Evolutionary conservation across 2,888 invertebrate genomes (phyloP).

Genomic region (Griposia aprilina): DNA sequence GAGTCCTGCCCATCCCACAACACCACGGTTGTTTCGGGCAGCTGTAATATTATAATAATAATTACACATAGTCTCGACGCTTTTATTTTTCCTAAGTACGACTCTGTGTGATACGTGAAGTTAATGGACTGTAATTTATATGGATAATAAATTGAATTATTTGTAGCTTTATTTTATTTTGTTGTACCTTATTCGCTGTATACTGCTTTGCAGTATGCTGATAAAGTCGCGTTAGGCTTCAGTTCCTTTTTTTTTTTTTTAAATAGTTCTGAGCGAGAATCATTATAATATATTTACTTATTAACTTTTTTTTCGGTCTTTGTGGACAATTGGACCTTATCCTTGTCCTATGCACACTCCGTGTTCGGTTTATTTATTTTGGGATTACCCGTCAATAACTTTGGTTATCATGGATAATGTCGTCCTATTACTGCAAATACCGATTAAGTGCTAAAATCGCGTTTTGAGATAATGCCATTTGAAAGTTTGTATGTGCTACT

Average conservation of each 20-base stretch:
- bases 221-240: background rate
- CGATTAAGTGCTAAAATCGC: too few relatives aligned
- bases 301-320: background rate
- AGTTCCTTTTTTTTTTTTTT: too few relatives aligned
- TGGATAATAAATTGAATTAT: slow-evolving; percentile 80
- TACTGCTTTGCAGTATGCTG: background rate
- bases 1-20: slow-evolving; percentile 33
- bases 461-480: too few relatives aligned
- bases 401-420: background rate
- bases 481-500: too few relatives aligned
- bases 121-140: slow-evolving; percentile 83
- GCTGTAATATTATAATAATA: slow-evolving; percentile 56
- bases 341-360: background rate
- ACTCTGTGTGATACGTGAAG: slow-evolving; percentile 74
- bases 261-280: too few relatives aligned
- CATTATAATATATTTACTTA: background rate
- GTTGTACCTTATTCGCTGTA: background rate
- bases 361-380: background rate
- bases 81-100: slow-evolving; percentile 66
- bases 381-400: too few relatives aligned
- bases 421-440: too few relatives aligned
- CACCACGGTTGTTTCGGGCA: slow-evolving; percentile 54
- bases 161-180: slow-evolving; percentile 71
- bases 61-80: slow-evolving; percentile 24
- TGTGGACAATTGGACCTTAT: background rate